phyloP scores from a whole-genome alignment of 2,797 vertebrate species.

The Anisognathus igniventris region DNA sequence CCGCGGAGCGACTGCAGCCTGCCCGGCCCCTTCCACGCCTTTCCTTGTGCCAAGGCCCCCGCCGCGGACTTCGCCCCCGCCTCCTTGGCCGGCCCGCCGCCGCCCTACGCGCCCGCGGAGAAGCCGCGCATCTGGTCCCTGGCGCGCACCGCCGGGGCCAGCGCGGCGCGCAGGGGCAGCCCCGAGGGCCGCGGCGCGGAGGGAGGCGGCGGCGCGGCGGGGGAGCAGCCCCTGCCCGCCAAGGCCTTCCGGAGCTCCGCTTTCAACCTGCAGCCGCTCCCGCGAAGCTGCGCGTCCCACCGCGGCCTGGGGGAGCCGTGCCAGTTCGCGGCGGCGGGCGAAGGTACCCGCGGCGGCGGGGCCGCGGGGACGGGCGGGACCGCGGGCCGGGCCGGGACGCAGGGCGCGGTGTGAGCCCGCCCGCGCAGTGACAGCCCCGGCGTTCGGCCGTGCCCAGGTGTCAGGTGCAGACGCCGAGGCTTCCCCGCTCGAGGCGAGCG shows the following conservation, averaged over 20 bases:
- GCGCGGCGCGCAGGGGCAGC: background rate
- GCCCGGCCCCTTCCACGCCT: constrained; percentile 75
- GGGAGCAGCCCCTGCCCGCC: constrained; percentile 65
- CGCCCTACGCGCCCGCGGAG: constrained; percentile 75
- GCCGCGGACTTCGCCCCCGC: constrained; percentile 41
- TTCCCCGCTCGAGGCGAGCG: background rate
- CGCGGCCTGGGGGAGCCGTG: constrained; percentile 80
- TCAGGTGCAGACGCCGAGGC: background rate
- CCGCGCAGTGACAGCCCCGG: background rate
- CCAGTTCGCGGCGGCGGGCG: constrained; percentile 81
- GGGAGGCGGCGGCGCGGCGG: background rate
- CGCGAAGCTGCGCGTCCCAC: constrained; percentile 82
- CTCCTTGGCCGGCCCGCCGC: constrained; percentile 44
- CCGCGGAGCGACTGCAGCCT: constrained; percentile 78
- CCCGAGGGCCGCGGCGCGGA: background rate
- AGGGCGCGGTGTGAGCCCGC: background rate
- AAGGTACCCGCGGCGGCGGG: constrained; percentile 78
- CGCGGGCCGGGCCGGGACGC: background rate
- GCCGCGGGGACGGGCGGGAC: constrained; percentile 1
- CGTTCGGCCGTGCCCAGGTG: background rate
- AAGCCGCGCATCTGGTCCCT: constrained; percentile 95
- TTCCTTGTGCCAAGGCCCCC: constrained; percentile 76
- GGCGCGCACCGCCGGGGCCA: constrained; percentile 85
- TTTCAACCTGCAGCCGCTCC: constrained; percentile 82
- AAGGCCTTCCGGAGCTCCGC: constrained; percentile 81